phyloP scores from a whole-genome alignment of 2,888 invertebrate species.

The Chorisops tibialis region DNA sequence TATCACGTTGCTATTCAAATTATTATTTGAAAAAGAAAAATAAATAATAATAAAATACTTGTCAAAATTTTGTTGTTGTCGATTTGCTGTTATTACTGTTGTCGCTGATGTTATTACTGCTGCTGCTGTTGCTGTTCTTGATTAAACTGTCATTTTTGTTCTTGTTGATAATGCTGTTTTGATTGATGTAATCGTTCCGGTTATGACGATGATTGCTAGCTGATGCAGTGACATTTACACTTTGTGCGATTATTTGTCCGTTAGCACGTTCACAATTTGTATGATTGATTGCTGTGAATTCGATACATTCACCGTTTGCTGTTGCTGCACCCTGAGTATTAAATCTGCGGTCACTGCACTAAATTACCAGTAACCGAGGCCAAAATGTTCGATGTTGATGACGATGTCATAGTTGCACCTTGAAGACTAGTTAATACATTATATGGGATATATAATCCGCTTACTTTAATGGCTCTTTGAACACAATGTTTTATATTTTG shows the following conservation, averaged over 20 bases:
- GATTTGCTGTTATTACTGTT: too few species aligned
- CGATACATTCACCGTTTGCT: slow-evolving; percentile 32
- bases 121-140: too few species aligned
- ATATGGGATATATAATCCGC: too few species aligned
- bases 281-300: slow-evolving; percentile 35
- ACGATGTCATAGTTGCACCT: slow-evolving; percentile 31
- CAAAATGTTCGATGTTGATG: slow-evolving; percentile 15
- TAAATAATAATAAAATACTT: too few species aligned
- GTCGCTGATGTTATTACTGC: too few species aligned
- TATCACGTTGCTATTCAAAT: too few species aligned
- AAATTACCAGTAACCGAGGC: slow-evolving; percentile 21
- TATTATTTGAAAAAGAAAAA: too few species aligned
- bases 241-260: slow-evolving; percentile 40
- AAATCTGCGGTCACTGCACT: slow-evolving; percentile 25
- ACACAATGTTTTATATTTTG: too few species aligned
- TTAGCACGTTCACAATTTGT: slow-evolving; percentile 43
- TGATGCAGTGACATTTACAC: slow-evolving; percentile 27
- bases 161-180: slow-evolving; percentile 40
- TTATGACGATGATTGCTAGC: slow-evolving; percentile 46
- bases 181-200: slow-evolving; percentile 49
- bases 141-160: too few species aligned
- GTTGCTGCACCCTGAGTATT: slow-evolving; percentile 27
- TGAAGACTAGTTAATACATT: slow-evolving; percentile 31
- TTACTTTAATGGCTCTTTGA: too few species aligned
- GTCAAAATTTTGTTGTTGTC: too few species aligned